Base-by-base conservation (phyloP, 2,797 vertebrate species). In the Peromyscus nudipes region DNA sequence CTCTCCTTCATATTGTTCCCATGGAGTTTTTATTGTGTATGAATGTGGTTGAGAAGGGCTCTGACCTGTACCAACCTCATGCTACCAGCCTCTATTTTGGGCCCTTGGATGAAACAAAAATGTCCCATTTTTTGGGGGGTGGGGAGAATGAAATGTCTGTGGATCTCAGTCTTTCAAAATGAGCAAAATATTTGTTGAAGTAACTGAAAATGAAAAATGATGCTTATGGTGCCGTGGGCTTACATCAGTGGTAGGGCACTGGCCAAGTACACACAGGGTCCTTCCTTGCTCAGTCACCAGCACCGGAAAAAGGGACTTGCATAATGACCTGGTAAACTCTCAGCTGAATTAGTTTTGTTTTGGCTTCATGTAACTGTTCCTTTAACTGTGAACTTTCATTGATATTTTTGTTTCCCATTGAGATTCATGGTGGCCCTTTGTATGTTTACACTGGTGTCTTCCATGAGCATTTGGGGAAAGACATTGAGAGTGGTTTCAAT, bases 51-150 rank as follows among this genome's bases (percentile, higher is more conserved):
- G 92, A 99, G 37, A 90, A 99, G 99, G 1, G 99, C 99, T 95
- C 98, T 99, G 64, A 98, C 98, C 97, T 99, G 99, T 34, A 99
- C 92, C 8, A 99, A 97, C 79, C 99, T 98, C 98, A 99, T 98
- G 34, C 99, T 99, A 91, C 99, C 99, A 43, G 19, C 19, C 52
- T 89, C 71, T 60, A 46, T 37, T 43, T 75, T 76, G 27, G 55
- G 43, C 52, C 99, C 98, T 97, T 99, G 99, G 99, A 87, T 99
- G 98, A 97, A 99, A 99, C 98, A 99, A 95, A 97, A 99, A 98
- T 4, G 0, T 64, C 93, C 99, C 99, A 95, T 99, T 99, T 99
- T 96, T 92, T 31, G 62, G 34, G 95, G 95, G 77, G 4, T 65
- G 94, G 55, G 16, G 4, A 67, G 29, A 90, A 12, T 95, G 43